Conservation (phyloP, 2,888 invertebrate genomes). For the Phalangium opilio region DNA sequence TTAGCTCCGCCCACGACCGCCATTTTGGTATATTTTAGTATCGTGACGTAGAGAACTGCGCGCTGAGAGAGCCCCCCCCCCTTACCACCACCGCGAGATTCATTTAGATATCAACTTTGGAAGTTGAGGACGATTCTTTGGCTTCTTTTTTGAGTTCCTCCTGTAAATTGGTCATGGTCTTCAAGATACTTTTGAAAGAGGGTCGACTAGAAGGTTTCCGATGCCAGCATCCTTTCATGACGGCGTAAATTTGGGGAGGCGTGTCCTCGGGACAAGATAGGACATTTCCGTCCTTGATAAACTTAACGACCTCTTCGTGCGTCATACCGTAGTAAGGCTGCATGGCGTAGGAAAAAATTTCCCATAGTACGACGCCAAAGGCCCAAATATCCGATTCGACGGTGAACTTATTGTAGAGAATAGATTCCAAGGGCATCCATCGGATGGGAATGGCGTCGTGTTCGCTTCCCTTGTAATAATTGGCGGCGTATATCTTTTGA, state of each 20-base stretch:
- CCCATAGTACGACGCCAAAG: conserved; percentile 90
- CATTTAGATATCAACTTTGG: background rate
- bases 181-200: conserved; percentile 42
- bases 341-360: conserved; percentile 86
- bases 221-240: conserved; percentile 90
- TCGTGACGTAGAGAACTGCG: too few relatives aligned
- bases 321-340: conserved; percentile 96
- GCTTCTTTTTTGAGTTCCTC: conserved; percentile 23
- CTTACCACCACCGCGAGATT: too few relatives aligned
- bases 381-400: conserved; percentile 96
- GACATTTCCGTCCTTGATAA: conserved; percentile 81
- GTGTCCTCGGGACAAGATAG: conserved; percentile 81
- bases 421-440: conserved; percentile 96
- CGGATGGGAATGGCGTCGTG: conserved; percentile 90
- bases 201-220: conserved; percentile 70
- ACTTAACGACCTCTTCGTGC: conserved; percentile 84
- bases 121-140: conserved; percentile 5
- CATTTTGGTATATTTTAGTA: too few relatives aligned
- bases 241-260: conserved; percentile 64
- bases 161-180: conserved; percentile 27
- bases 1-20: too few relatives aligned
- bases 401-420: conserved; percentile 89
- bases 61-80: too few relatives aligned
- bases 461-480: conserved; percentile 86
- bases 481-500: conserved; percentile 68